phyloP scores from a whole-genome alignment of 2,113 vertebrate species.

The Falcunculus frontatus region DNA sequence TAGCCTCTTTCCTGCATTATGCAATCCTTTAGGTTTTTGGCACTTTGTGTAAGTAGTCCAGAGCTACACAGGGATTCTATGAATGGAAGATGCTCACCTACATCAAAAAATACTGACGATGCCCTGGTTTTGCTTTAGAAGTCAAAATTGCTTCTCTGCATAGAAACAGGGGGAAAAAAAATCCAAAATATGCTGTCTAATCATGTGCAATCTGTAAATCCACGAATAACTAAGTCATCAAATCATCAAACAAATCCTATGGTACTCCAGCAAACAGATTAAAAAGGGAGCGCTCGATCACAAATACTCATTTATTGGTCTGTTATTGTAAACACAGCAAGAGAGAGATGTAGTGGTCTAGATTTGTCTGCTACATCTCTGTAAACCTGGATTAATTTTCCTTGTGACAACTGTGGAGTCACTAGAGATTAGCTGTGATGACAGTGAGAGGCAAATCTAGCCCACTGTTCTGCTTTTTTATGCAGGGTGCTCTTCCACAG shows the following conservation, averaged over 20 bases:
- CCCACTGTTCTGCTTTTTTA: neutral
- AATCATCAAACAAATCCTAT: constrained; percentile 6
- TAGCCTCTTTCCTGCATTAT: neutral
- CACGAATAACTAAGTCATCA: neutral
- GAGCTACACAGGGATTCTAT: neutral
- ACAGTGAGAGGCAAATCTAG: neutral
- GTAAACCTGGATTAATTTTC: constrained; percentile 28
- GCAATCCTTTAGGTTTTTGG: neutral
- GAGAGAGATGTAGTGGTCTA: neutral
- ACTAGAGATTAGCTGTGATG: neutral
- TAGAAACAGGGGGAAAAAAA: neutral
- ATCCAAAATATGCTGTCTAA: neutral
- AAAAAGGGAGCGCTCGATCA: neutral
- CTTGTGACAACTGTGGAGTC: neutral
- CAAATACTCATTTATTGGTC: neutral
- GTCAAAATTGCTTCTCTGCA: neutral
- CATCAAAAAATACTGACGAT: neutral
- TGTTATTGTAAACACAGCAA: neutral
- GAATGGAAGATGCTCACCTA: neutral
- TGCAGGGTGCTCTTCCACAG: neutral
- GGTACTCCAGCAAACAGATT: constrained; percentile 23
- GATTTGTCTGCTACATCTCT: neutral
- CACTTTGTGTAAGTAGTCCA: neutral
- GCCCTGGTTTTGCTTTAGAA: neutral
- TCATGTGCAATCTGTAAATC: neutral